Evolutionary conservation across 1,140 invertebrate genomes (phyloP).

Genomic region (Temnothorax longispinosus): DNA sequence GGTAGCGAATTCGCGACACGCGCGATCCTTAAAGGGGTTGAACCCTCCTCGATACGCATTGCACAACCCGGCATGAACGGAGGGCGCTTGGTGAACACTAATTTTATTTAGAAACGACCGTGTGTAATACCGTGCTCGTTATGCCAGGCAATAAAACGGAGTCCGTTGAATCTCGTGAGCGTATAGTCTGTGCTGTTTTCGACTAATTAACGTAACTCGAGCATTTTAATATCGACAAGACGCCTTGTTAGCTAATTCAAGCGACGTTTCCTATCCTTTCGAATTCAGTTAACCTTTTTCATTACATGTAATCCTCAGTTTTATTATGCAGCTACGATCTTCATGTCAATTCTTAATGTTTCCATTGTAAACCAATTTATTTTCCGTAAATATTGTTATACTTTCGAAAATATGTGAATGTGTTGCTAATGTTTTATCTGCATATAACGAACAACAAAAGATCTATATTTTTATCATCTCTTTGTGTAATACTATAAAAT

Average conservation of each 20-base stretch:
- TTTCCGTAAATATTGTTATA: not conserved
- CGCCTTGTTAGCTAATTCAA: slow-evolving; percentile 53
- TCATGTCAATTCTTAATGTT: not conserved
- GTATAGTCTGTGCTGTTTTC: slow-evolving; percentile 68
- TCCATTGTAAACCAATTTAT: not conserved
- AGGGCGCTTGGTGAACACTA: slow-evolving; percentile 43
- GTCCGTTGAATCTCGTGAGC: slow-evolving; percentile 58
- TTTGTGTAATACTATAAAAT: not conserved
- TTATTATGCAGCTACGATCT: not conserved
- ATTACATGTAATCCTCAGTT: not conserved
- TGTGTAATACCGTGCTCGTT: slow-evolving; percentile 70
- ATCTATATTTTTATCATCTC: not conserved
- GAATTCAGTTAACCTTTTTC: slow-evolving; percentile 14
- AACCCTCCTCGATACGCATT: slow-evolving; percentile 23
- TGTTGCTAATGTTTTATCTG: not conserved
- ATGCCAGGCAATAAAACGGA: slow-evolving; percentile 70
- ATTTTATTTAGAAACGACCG: slow-evolving; percentile 74
- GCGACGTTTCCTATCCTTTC: slow-evolving; percentile 9
- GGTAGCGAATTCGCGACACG: slow-evolving; percentile 48
- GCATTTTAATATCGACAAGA: slow-evolving; percentile 41
- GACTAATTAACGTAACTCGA: slow-evolving; percentile 73
- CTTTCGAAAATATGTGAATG: not conserved
- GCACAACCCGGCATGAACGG: slow-evolving; percentile 28
- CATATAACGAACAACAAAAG: not conserved
- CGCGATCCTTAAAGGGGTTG: slow-evolving; percentile 45